Evolutionary conservation across 1,140 invertebrate species (phyloP).

Genomic region (Anoplophora glabripennis): DNA sequence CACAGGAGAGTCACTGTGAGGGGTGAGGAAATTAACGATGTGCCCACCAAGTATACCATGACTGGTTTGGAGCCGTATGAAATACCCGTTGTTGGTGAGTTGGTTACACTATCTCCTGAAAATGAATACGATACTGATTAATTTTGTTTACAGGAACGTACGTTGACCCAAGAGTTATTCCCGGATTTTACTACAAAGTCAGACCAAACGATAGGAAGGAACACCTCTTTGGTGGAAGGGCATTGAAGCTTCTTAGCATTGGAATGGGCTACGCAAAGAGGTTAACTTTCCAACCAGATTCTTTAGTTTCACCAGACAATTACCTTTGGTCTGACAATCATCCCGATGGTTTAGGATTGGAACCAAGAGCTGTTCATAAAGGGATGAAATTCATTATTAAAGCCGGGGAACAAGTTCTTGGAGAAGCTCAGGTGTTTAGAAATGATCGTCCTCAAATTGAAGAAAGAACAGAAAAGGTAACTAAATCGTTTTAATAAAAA

Average conservation of each 20-base stretch:
- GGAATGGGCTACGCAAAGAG: constrained; percentile 76
- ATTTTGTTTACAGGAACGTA: constrained; percentile 60
- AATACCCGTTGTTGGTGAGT: constrained; percentile 69
- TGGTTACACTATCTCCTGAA: background rate
- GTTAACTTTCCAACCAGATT: constrained; percentile 68
- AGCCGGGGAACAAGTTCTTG: constrained; percentile 57
- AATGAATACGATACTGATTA: background rate
- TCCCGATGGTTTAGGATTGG: constrained; percentile 69
- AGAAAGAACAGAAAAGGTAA: constrained; percentile 58
- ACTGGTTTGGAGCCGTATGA: constrained; percentile 67
- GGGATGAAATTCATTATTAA: constrained; percentile 64
- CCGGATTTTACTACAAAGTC: constrained; percentile 72
- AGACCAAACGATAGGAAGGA: constrained; percentile 60
- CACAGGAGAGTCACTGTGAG: constrained; percentile 59
- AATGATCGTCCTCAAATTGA: constrained; percentile 62
- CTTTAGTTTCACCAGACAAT: constrained; percentile 63
- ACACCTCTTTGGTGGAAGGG: constrained; percentile 63
- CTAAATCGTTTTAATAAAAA: constrained; percentile 1
- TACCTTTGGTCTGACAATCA: constrained; percentile 79
- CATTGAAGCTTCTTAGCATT: constrained; percentile 62
- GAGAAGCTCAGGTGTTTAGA: constrained; percentile 62
- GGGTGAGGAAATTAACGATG: constrained; percentile 59
- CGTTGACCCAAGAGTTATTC: constrained; percentile 68
- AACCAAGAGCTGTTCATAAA: constrained; percentile 61
- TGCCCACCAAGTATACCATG: constrained; percentile 66